Evolutionary conservation across 2,113 vertebrate species (phyloP), one percentile per base, ranked within the genome.

Genomic region (Oriolus oriolus): DNA sequence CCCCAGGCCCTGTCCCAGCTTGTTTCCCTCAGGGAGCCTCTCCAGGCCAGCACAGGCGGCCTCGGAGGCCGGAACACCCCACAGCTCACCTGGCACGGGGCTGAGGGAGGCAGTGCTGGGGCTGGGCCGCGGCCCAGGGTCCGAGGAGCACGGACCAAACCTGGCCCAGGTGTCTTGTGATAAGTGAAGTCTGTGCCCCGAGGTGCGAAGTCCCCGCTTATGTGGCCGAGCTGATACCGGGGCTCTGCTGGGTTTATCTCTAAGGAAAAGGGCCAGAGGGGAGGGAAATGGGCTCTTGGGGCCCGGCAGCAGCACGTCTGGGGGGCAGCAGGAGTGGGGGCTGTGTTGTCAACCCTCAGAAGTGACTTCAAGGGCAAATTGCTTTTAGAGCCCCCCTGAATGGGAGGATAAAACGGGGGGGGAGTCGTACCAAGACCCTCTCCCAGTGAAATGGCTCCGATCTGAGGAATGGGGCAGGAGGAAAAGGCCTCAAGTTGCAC

Each of bases 381-480:
- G 37, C 18, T 80, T 47, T n/a, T 31, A 13, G 35, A 42, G 13
- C 16, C 7, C 4, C 19, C 27, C 9, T 4, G 7, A 30, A 5
- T 1, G 2, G 60, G 49, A 49, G 33, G 42, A 16, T 68, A 17
- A 81, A 90, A 9, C 1, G 0, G 12, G 37, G 41, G 7, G 23
- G 41, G 7, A 21, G 5, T 35, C 0, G 0, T 60, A 26, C 56
- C 47, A 69, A 70, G 52, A 7, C 8, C 10, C 14, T 63, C 2
- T 22, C 30, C 4, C 14, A 4, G 66, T 11, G 4, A 5, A 42
- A 21, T 10, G 35, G n/a, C 60, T 66, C 27, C 0, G 0, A 37
- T 69, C 13, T 70, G 83, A 60, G 26, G 4, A 16, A 28, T 28
- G 42, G 42, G 56, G 49, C 27, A 28, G 24, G 49, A 35, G 31